Evolutionary conservation across 2,888 invertebrate species (phyloP).

Genomic region (Gastrophysa polygoni): DNA sequence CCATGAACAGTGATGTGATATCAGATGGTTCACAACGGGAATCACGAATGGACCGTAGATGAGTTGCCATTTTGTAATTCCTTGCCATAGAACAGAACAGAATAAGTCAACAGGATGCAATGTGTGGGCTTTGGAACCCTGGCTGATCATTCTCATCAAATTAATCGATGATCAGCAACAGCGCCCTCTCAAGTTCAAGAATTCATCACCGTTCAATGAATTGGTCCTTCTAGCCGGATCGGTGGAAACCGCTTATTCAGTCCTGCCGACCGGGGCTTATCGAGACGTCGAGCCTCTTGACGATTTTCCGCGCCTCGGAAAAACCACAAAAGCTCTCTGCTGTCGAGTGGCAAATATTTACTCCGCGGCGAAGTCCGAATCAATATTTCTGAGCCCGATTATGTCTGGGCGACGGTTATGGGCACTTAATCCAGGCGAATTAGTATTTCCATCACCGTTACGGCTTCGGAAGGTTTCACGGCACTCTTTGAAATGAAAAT

Average conservation of each 20-base stretch:
- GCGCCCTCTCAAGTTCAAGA: too few species aligned
- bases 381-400: conserved; percentile 30
- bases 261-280: neutral
- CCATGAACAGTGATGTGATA: conserved; percentile 33
- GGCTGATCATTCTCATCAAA: too few species aligned
- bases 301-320: neutral
- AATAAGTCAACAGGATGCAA: too few species aligned
- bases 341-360: conserved; percentile 37
- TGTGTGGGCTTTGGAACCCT: too few species aligned
- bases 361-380: conserved; percentile 29
- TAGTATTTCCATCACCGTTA: neutral
- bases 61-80: too few species aligned
- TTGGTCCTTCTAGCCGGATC: neutral
- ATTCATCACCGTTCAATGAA: too few species aligned
- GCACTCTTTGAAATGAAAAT: too few species aligned
- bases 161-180: too few species aligned
- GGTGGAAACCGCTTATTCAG: neutral
- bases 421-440: neutral
- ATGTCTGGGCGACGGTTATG: conserved; percentile 8
- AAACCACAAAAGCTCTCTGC: conserved; percentile 26
- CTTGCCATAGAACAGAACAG: too few species aligned
- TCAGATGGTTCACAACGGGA: neutral
- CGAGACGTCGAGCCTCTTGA: too few species aligned
- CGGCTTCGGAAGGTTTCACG: too few species aligned
- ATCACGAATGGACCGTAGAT: neutral